A percentile compares a stretch with the other conserved stretches of the same genome.
Evolutionary conservation across 2,888 invertebrate genomes (phyloP).

Genomic region (Cantharis lateralis): DNA sequence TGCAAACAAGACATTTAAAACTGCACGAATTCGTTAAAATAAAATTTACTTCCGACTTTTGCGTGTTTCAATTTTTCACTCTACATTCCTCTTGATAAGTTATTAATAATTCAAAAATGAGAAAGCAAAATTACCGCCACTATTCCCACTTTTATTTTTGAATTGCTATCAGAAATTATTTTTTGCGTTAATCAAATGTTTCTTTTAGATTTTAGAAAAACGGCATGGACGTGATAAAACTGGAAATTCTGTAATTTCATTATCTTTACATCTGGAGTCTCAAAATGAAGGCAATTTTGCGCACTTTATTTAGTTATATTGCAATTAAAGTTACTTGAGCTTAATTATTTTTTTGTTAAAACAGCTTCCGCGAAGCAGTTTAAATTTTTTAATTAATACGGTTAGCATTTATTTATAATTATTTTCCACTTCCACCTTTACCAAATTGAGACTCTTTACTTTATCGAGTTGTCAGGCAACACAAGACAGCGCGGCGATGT

Average conservation of each 20-base stretch:
- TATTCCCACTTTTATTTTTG: background rate
- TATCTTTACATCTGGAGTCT: conserved; percentile 19
- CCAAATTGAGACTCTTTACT: background rate
- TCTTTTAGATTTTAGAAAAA: conserved; percentile 4
- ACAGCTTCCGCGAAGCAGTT: background rate
- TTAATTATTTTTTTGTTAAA: background rate
- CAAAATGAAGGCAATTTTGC: conserved; percentile 13
- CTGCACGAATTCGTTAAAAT: conserved; percentile 4
- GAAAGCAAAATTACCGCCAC: background rate
- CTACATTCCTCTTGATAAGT: background rate
- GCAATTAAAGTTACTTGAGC: conserved; percentile 16
- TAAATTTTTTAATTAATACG: background rate
- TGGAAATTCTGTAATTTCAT: conserved; percentile 16
- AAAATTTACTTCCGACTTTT: conserved; percentile 3
- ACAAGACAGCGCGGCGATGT: conserved; percentile 9
- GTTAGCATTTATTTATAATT: background rate
- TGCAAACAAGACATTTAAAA: background rate
- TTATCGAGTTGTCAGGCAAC: background rate
- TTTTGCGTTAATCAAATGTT: conserved; percentile 10
- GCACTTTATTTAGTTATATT: conserved; percentile 16
- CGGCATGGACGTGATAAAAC: conserved; percentile 10
- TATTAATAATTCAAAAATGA: background rate
- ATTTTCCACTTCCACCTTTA: background rate
- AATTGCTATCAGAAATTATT: background rate
- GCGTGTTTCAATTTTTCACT: background rate